Conservation (phyloP, 1,140 invertebrate species). For the Choristoneura fumiferana region DNA sequence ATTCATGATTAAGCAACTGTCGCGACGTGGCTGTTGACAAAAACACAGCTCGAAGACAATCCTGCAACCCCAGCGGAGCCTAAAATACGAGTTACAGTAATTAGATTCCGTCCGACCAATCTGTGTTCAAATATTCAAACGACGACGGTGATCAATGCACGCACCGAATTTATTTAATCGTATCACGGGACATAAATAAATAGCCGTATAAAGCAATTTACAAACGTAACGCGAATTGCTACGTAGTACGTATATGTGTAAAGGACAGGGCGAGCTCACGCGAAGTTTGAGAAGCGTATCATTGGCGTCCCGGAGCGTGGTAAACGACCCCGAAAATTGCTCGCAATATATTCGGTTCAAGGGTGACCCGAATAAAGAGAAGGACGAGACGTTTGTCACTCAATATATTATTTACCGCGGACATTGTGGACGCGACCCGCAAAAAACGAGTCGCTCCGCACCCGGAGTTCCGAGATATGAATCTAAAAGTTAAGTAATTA, state of each 20-base stretch:
- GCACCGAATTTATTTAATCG: slow-evolving; percentile 20
- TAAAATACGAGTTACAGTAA: slow-evolving; percentile 29
- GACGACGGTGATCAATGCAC: slow-evolving; percentile 2
- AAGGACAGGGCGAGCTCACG: slow-evolving; percentile 24
- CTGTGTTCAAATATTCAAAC: slow-evolving; percentile 24
- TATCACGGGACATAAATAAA: slow-evolving; percentile 26
- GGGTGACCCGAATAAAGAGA: slow-evolving; percentile 62
- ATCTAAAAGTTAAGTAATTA: too few species aligned
- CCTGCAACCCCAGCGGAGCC: slow-evolving; percentile 26
- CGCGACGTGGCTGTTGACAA: slow-evolving; percentile 54
- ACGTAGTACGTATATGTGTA: slow-evolving; percentile 17
- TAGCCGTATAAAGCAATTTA: slow-evolving; percentile 34
- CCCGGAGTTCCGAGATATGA: too few species aligned
- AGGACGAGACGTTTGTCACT: slow-evolving; percentile 57
- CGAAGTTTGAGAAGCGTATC: slow-evolving; percentile 56
- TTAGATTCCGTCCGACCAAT: slow-evolving; percentile 3
- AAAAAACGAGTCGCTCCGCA: too few species aligned
- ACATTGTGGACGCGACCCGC: too few species aligned
- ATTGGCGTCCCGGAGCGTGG: slow-evolving; percentile 57
- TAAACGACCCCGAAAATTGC: slow-evolving; percentile 67
- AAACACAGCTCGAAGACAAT: slow-evolving; percentile 37
- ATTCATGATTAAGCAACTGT: slow-evolving; percentile 66
- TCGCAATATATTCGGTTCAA: slow-evolving; percentile 67
- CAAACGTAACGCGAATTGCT: slow-evolving; percentile 32
- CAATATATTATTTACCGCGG: slow-evolving; percentile 50